phyloP scores from a whole-genome alignment of 2,113 vertebrate genomes.

The Nymphicus hollandicus region DNA sequence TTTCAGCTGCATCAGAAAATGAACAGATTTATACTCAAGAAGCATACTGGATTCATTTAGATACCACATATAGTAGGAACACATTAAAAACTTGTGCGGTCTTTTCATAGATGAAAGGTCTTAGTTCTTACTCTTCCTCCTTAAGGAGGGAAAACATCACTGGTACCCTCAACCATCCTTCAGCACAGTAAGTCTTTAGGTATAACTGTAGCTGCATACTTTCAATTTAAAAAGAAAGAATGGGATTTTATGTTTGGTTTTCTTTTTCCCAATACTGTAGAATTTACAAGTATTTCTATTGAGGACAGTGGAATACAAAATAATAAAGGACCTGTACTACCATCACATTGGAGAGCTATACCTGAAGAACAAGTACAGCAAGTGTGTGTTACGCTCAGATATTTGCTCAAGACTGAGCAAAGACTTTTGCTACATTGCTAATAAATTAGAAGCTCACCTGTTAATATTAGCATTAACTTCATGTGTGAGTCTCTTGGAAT shows the following conservation, averaged over 20 bases:
- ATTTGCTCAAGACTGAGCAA: conserved; percentile 34
- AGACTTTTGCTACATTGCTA: not conserved
- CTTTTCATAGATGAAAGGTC: not conserved
- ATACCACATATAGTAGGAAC: not conserved
- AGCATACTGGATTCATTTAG: not conserved
- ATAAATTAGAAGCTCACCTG: conserved; percentile 42
- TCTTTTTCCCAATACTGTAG: not conserved
- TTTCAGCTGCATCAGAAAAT: not conserved
- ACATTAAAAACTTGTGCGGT: not conserved
- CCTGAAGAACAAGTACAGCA: not conserved
- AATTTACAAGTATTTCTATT: not conserved
- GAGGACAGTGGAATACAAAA: not conserved
- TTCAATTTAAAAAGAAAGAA: not conserved
- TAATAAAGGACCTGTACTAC: not conserved
- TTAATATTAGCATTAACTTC: conserved; percentile 5
- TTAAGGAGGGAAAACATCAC: not conserved
- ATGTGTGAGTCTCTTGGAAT: conserved; percentile 28
- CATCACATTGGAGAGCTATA: not conserved
- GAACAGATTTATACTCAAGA: not conserved
- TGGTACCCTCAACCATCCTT: not conserved
- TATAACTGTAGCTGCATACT: not conserved
- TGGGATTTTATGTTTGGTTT: not conserved
- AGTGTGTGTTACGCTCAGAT: not conserved
- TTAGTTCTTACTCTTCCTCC: not conserved
- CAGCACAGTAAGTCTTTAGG: not conserved